These are phyloP conservation scores for Linepithema humile DNA, from an alignment of 1,140 invertebrate species.

Conservation along the genomic window DNA sequence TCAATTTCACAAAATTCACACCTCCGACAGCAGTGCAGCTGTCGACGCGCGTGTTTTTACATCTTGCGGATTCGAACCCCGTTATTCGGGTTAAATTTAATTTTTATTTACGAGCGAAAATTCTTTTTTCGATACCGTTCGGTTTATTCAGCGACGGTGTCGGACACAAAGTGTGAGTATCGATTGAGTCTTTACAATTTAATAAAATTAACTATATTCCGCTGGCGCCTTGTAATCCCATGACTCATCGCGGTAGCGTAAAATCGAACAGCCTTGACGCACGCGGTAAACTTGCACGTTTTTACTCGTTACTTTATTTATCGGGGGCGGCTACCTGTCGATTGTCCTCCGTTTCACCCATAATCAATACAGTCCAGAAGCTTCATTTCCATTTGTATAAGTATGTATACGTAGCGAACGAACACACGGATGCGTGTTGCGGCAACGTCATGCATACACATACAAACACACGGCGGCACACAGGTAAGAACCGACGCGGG, in stretches of 20 bases:
- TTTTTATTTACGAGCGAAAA: not conserved
- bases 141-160: not conserved
- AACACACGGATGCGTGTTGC: conserved; percentile 8
- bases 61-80: not conserved
- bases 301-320: conserved; percentile 74
- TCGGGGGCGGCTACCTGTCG: conserved; percentile 69
- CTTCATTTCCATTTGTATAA: conserved; percentile 44
- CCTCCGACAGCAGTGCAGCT: conserved; percentile 9
- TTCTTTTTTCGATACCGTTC: not conserved
- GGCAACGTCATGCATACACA: not conserved
- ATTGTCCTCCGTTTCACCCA: conserved; percentile 69
- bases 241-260: conserved; percentile 39
- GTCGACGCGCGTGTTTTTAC: conserved; percentile 24
- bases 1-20: conserved; percentile 70
- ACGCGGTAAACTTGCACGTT: conserved; percentile 61
- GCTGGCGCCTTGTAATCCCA: conserved; percentile 37
- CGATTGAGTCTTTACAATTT: conserved; percentile 33
- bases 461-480: not conserved
- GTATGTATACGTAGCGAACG: not conserved
- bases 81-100: not conserved
- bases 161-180: not conserved
- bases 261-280: conserved; percentile 72
- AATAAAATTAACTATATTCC: conserved; percentile 49
- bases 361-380: conserved; percentile 71
- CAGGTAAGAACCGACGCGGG: conserved; percentile 35